phyloP scores from a whole-genome alignment of 2,113 vertebrate species.

The Eubucco bourcierii region DNA sequence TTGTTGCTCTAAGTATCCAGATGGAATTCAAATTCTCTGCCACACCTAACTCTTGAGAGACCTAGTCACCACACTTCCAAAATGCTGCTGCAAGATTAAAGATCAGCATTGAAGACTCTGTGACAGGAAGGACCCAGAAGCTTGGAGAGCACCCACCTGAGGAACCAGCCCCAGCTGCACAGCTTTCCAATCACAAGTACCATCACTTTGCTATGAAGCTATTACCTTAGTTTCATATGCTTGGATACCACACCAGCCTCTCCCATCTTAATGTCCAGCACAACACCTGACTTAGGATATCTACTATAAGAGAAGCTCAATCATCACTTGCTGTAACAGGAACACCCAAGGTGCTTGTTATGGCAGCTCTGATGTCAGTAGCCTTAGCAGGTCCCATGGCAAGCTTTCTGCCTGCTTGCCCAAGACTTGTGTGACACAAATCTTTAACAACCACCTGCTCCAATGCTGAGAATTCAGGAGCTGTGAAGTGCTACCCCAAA shows the following conservation, averaged over 20 bases:
- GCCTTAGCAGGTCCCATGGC: neutral
- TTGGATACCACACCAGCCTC: neutral
- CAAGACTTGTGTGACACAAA: rapidly evolving
- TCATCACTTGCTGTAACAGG: too few species aligned
- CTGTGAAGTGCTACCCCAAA: neutral
- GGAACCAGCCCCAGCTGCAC: neutral
- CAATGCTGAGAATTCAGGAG: neutral
- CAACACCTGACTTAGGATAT: rapidly evolving
- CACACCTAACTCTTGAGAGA: rapidly evolving
- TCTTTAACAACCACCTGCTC: neutral
- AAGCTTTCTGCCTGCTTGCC: neutral
- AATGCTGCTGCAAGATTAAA: neutral
- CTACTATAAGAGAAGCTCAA: neutral
- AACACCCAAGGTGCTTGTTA: neutral
- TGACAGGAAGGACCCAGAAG: neutral
- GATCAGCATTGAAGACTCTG: rapidly evolving
- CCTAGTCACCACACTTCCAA: neutral
- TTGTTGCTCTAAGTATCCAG: neutral
- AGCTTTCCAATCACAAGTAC: neutral
- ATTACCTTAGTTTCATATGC: neutral
- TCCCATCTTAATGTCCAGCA: neutral
- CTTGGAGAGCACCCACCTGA: neutral
- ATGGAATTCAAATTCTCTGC: neutral
- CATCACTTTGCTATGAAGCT: neutral
- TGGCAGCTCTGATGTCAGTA: neutral